Percentiles rank a stretch among this genome's conserved stretches.
Evolutionary conservation across 2,113 vertebrate species (phyloP).

Genomic region (Trematomus loennbergii): DNA sequence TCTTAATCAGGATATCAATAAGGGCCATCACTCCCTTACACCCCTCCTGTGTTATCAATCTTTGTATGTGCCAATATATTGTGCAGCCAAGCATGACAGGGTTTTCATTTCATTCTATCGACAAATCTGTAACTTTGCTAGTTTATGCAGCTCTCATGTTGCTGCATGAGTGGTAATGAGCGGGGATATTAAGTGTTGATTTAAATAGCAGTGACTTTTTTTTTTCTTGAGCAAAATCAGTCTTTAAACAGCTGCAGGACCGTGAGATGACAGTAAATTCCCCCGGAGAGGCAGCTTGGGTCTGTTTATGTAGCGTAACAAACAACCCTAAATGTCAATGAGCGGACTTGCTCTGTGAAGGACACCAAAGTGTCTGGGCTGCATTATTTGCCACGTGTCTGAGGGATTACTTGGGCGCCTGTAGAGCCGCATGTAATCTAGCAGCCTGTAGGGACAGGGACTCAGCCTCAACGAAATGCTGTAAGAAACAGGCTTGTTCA

Average conservation of each 20-base stretch:
- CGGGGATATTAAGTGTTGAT: conserved; percentile 40
- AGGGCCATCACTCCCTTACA: neutral
- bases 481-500: conserved; percentile 67
- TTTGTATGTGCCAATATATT: conserved; percentile 44
- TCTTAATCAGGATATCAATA: conserved; percentile 66
- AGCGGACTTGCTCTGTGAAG: conserved; percentile 81
- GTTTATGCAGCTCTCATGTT: conserved; percentile 49
- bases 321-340: conserved; percentile 82
- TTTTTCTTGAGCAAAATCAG: conserved; percentile 52
- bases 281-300: conserved; percentile 48
- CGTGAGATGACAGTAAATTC: conserved; percentile 64
- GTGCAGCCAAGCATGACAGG: conserved; percentile 35
- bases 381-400: conserved; percentile 76
- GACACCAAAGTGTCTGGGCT: conserved; percentile 78
- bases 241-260: conserved; percentile 48
- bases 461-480: conserved; percentile 73
- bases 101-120: conserved; percentile 49
- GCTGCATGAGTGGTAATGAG: conserved; percentile 38
- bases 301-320: conserved; percentile 74
- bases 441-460: conserved; percentile 78
- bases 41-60: conserved; percentile 37
- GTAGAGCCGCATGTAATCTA: conserved; percentile 86
- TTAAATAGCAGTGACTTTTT: conserved; percentile 52
- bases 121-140: conserved; percentile 47
- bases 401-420: conserved; percentile 82